Evolutionary conservation across 2,888 invertebrate genomes (phyloP), one percentile per base, ranked within the genome.

Genomic region (Ornithoptera priamus): DNA sequence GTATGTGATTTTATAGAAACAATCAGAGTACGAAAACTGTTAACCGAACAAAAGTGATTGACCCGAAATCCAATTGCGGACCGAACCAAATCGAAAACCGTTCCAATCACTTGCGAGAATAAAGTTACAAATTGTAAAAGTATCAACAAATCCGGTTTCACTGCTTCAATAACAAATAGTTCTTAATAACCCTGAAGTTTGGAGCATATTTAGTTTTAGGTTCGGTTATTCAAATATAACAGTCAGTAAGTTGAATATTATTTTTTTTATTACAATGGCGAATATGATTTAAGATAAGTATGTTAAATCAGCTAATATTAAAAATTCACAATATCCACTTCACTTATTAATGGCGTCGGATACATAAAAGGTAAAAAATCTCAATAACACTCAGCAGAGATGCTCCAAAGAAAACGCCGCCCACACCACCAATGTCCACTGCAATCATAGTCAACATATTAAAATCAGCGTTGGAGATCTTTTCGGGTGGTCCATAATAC

Each of bases 341-440:
- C 39, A 39, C 1, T 39, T 39, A 8, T 39, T 39, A 39, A 39
- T 53, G 53, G 4, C 79, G 77, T 57, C 94, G 84, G 63, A 94
- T 80, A 75, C 89, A 92, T n/a, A 94, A 78, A 57, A 94, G 86
- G 77, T 94, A 94, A 64, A 94, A 73, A 18, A 93, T 86, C 83
- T 94, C 94, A 18, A 94, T 86, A 58, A 93, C 86, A 73, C 94
- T 94, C 2, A 94, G 84, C 22, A 94, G 80, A 0, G 94, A 94
- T 24, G 94, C 94, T 24, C 94, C 94, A 74, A 94, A 93, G 77
- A 94, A 94, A 17, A 94, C 90, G 0, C 94, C 94, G 1, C 93
- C 93, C 0, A 94, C 92, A n/a, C 94, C 94, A 7, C 94, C 94
- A 62, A 94, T 85, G 71, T 94, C 94, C 75, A 94, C 94, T 94